Conservation (phyloP, 2,113 vertebrate genomes). For the Cettia cetti region DNA sequence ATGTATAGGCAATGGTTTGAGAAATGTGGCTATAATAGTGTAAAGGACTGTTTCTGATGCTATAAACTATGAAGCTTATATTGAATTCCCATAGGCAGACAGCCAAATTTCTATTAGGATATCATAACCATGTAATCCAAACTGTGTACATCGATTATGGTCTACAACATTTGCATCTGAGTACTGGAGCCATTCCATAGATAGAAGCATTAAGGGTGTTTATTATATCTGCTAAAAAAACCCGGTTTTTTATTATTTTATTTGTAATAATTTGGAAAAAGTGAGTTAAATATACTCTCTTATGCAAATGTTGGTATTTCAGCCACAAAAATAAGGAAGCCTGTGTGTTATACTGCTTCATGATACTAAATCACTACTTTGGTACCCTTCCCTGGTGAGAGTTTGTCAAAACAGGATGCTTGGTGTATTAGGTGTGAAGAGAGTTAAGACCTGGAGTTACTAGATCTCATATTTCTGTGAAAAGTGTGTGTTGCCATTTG, state of each 20-base stretch:
- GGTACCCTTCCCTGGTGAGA: not conserved
- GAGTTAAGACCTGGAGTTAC: not conserved
- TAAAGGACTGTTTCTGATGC: conserved; percentile 12
- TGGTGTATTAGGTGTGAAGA: not conserved
- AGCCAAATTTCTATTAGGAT: conserved; percentile 56
- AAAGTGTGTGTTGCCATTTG: not conserved
- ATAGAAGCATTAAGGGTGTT: not conserved
- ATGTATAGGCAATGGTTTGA: conserved; percentile 21
- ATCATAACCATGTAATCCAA: conserved; percentile 36
- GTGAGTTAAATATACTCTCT: not conserved
- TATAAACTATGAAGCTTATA: conserved; percentile 5
- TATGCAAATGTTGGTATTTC: fast-evolving
- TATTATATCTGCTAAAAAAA: not conserved
- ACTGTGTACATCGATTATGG: conserved; percentile 26
- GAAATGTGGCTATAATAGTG: conserved; percentile 14
- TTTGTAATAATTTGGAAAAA: not conserved
- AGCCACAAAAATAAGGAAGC: not conserved
- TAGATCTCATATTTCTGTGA: not conserved
- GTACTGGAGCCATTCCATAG: not conserved
- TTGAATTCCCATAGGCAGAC: conserved; percentile 26
- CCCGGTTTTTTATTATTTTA: no score
- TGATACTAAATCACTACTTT: not conserved
- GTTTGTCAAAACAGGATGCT: not conserved
- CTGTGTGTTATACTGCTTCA: not conserved
- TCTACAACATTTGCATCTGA: conserved; percentile 15